Evolutionary conservation across 2,888 invertebrate genomes (phyloP), one percentile per base, ranked within the genome.

Genomic region (Philhelius pedissequus): DNA sequence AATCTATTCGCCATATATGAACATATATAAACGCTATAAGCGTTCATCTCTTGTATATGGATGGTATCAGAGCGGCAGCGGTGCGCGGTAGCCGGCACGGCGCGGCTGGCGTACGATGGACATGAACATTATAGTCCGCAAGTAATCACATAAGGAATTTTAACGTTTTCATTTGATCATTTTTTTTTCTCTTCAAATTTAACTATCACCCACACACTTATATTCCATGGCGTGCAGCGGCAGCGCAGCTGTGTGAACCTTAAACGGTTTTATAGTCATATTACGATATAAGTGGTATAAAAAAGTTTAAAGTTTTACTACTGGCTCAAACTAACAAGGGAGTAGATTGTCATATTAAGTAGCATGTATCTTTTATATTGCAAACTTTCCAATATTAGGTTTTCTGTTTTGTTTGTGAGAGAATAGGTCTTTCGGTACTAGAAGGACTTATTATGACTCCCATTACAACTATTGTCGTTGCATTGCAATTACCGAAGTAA

Each of bases 81-180:
- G 43, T n/a, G n/a, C n/a, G n/a, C n/a, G n/a, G n/a, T n/a, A n/a
- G n/a, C n/a, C n/a, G n/a, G n/a, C n/a, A n/a, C 43, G 18, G 43
- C 43, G 9, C 6, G 6, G 30, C n/a, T 20, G 32, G 18, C 50
- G n/a, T 35, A 40, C 74, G 74, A 68, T 71, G 80, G 80, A 84
- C 84, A 84, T 84, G 68, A 75, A 80, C 84, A 84, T 84, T 75
- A 54, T 84, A 74, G 79, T 45, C 66, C 80, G 40, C 27, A 25
- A 60, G 66, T 68, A 54, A 80, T 75, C 80, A 60, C 75, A 84
- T 80, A 84, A 68, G 84, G 84, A 74, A 58, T 78, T 60, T 84
- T 70, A 79, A 75, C 74, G 75, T 75, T 79, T 83, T 64, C 45
- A 78, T 83, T 75, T 54, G 15, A 69, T 35, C 48, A 22, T 40